Evolutionary conservation across 2,888 invertebrate genomes (phyloP), one percentile per base, ranked within the genome.

Genomic region (Chydorus sphaericus): DNA sequence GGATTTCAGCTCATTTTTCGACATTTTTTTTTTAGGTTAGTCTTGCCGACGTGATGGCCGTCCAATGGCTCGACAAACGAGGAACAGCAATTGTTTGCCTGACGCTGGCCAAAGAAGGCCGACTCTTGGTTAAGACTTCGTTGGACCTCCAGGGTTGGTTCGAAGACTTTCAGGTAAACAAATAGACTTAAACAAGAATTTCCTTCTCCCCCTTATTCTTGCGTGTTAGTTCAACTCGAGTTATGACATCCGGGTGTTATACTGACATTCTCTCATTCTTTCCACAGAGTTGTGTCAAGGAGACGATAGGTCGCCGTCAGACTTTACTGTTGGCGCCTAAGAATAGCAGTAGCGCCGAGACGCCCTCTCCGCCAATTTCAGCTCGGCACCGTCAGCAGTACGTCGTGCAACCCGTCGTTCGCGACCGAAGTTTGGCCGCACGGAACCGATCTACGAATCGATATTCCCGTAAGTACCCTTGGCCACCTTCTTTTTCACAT

Each of bases 41-140:
- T 49, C 37, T 55, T 48, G 55, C 55, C 14, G 55, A 55, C 29
- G 55, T 55, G 31, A 55, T 33, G 23, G 48, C 31, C 31, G 48
- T 49, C 16, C 48, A 55, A 33, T 55, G 55, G 55, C 31, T 55
- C 49, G 55, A 55, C 36, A 55, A 55, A 36, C 48, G 39, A 36
- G 55, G 55, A 14, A 48, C 48, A 48, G 55, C 49, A n/a, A 49
- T 49, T 29, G 36, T 55, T 20, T 48, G 48, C 31, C 28, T 55
- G 28, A 55, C 48, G 28, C 29, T 55, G 28, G 48, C 48, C 55
- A 48, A 49, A 31, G 55, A 55, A 31, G 55, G 55, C 29, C 48
- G 49, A 18, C 49, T 55, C 6, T 33, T 55, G 48, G 23, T 55
- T 16, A 55, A 55, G 29, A 48, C 48, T 36, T 48, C 48, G n/a